A percentile compares a stretch with the other conserved stretches of the same genome.
Conservation (phyloP, 2,888 invertebrate genomes). For the Tridacna gigas region DNA sequence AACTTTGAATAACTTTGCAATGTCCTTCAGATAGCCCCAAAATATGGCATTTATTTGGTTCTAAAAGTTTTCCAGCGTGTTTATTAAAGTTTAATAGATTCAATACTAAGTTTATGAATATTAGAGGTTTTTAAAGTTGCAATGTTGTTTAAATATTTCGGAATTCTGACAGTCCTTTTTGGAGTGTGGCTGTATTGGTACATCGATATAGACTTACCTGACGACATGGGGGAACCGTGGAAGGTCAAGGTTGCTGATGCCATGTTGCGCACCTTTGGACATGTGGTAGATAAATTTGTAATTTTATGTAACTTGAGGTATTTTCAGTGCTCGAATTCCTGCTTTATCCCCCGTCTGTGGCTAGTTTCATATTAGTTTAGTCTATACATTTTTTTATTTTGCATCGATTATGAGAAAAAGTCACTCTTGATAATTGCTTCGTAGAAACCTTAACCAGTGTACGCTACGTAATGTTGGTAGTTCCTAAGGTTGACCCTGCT, state of each 20-base stretch:
- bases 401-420: too few species aligned
- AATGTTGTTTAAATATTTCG: conserved; percentile 2
- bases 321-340: too few species aligned
- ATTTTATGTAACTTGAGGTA: too few species aligned
- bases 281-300: conserved; percentile 28
- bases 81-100: background rate
- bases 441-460: too few species aligned
- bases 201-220: conserved; percentile 45
- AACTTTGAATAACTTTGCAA: background rate
- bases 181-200: conserved; percentile 34
- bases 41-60: too few species aligned
- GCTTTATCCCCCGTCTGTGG: too few species aligned
- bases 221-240: conserved; percentile 45
- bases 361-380: too few species aligned
- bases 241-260: conserved; percentile 52
- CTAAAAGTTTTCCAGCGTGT: background rate
- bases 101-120: background rate
- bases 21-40: too few species aligned
- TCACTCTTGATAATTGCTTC: too few species aligned
- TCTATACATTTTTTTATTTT: too few species aligned
- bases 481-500: too few species aligned
- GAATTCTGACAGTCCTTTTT: conserved; percentile 12
- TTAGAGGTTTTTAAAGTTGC: background rate
- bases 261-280: conserved; percentile 43
- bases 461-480: too few species aligned